Base-by-base conservation (phyloP, 2,888 invertebrate species). In the Bombylius discolor region DNA sequence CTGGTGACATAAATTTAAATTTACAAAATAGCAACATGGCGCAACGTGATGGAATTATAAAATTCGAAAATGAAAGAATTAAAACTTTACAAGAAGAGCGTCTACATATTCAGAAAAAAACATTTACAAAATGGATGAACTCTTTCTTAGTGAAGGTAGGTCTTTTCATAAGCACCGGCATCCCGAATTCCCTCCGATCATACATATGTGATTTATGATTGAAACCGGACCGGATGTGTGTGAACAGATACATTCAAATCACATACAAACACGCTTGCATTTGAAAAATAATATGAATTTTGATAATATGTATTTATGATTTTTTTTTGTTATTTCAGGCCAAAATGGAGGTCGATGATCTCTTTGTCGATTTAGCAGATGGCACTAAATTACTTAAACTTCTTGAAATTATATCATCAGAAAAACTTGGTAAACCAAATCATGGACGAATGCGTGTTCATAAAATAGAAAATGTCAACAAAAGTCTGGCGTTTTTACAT, bases 51-150 rank as follows among this genome's bases (percentile, higher is more conserved):
- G 90, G 91, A 76, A 89, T 89, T 66, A 84, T 89, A 71, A 91
- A 91, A 77, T 97, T 96, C 77, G 96, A 97, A 82, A 92, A 90
- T 80, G 92, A 91, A 71, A 87, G 96, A 64, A 97, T 97, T 72
- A 87, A 89, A 79, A 92, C 92, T 71, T 83, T 98, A 72, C 96
- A 97, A 75, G 95, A 97, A 76, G 98, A 99, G 77, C 87, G 98
- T 57, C 79, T 97, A 62, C 89, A 94, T 76, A 98, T 99, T 65
- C 99, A 99, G 79, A 98, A 98, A 83, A 99, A 99, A 77, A 99
- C 99, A 39, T 99, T 99, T 78, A 98, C 98, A 66, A 99, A 99
- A 92, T 96, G 96, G 96, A 90, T 96, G 87, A 96, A 96, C 78
- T 94, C 93, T 31, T 95, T 95, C 77, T 77, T 96, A 67, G 84